Evolutionary conservation across 1,140 invertebrate species (phyloP), one percentile per base, ranked within the genome.

Genomic region (Archegozetes longisetosus): DNA sequence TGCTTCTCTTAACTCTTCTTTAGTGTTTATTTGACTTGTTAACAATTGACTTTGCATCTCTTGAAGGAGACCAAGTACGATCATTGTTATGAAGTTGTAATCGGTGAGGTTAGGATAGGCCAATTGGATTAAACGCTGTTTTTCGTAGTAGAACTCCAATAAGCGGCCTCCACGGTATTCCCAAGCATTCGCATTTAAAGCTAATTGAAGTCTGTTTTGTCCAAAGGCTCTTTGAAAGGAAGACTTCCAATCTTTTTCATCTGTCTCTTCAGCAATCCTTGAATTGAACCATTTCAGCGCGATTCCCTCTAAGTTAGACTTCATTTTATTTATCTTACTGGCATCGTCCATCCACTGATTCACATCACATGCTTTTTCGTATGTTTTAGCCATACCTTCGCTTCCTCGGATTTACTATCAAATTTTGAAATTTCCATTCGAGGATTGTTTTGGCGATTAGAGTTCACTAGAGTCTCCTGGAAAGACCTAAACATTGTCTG

Each of bases 401-500:
- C 27, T 20, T 55, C 29, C 23, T 55, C 53, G 23, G 6, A 40
- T 46, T 55, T 55, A 22, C 53, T 32, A 55, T 55, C 53, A 32
- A 55, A 55, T 13, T 55, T 55, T 2, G 53, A 32, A 32, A 55
- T 55, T 40, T 55, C 32, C 53, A 55, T 55, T 3, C 32, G 17
- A 20, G 17, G 49, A 50, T n/a, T n/a, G n/a, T n/a, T n/a, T n/a
- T n/a, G n/a, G n/a, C n/a, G n/a, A n/a, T n/a, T n/a, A n/a, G n/a
- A n/a, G n/a, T n/a, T n/a, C n/a, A n/a, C n/a, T n/a, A n/a, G n/a
- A n/a, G n/a, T n/a, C n/a, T n/a, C n/a, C n/a, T n/a, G n/a, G n/a
- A n/a, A n/a, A n/a, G n/a, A n/a, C n/a, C n/a, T n/a, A n/a, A n/a
- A n/a, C n/a, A n/a, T n/a, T n/a, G n/a, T n/a, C n/a, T n/a, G n/a